Conservation (phyloP, 2,113 vertebrate species). For the Cephalopterus ornatus region DNA sequence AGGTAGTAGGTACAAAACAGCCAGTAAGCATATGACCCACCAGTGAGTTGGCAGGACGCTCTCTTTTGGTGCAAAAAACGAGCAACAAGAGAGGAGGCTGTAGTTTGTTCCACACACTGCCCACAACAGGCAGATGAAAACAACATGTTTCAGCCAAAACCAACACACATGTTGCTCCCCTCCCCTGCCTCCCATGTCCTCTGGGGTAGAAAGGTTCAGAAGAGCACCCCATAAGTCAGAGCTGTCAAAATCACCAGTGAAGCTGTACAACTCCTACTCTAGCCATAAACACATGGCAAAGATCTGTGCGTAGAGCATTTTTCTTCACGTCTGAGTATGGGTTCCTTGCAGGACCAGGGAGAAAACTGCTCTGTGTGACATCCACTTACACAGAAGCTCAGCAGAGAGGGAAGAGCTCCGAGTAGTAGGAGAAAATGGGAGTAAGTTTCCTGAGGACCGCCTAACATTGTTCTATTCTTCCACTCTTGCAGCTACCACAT, state of each 20-base stretch:
- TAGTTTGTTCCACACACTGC: neutral
- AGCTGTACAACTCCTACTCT: neutral
- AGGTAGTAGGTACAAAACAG: neutral
- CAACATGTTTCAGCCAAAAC: constrained; percentile 2
- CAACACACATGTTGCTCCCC: neutral
- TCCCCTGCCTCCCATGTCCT: constrained; percentile 10
- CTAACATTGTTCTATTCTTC: constrained; percentile 68
- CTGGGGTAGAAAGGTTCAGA: neutral
- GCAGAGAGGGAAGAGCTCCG: neutral
- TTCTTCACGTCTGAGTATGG: neutral
- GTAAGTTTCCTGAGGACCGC: constrained; percentile 59
- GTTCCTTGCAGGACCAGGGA: neutral
- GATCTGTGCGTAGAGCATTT: neutral
- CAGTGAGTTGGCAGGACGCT: neutral
- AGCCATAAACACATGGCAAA: neutral
- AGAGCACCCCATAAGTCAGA: neutral
- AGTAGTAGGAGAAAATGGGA: constrained; percentile 41
- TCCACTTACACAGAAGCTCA: constrained; percentile 14
- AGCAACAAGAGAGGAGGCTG: neutral
- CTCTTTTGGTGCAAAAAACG: neutral
- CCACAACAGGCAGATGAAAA: constrained; percentile 18
- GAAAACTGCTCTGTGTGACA: neutral
- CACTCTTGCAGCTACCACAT: constrained; percentile 85
- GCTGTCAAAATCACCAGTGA: neutral
- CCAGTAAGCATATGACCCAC: neutral